Evolutionary conservation across 2,888 invertebrate species (phyloP), one percentile per base, ranked within the genome.

Genomic region (Mantis religiosa): DNA sequence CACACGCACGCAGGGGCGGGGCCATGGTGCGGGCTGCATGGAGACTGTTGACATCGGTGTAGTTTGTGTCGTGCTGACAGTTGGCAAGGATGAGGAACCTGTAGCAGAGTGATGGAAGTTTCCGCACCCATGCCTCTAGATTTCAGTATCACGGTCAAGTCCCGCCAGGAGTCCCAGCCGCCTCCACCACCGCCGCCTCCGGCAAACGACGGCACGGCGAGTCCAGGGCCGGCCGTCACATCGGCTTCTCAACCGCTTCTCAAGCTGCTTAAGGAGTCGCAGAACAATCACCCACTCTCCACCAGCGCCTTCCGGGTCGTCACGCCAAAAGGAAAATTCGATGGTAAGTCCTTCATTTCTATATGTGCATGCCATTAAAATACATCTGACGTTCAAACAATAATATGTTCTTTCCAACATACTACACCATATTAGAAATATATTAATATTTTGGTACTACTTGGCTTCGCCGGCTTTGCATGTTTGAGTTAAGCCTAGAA

Each of bases 251-350:
- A 86, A n/a, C 89, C 90, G 54, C 88, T 90, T 86, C 90, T 90
- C 41, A 89, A 89, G 87, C 88, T 90, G 41, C 89, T 90, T 25
- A 87, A 90, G 34, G 90, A 89, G 82, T 83, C 89, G 84, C 28
- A 54, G 83, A 25, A 27, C 89, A 87, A 15, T 87, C 41, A 15
- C 12, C 85, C 85, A 1, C 85, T 89, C 27, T 88, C 89, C 8
- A 89, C 90, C 91, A 96, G 95, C 94, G 96, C 96, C 41, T 96
- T 96, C 92, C 94, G 95, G 91, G 95, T 96, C 88, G 96, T 96
- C 91, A 96, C 95, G 4, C 96, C 96, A 6, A 96, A 96, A 94
- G 95, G 95, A 93, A 93, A 92, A 91, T 90, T 90, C 47, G 92
- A 93, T 89, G 93, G 93, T 93, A 92, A 91, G 92, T 41, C 41